Base-by-base conservation (phyloP, 2,888 invertebrate species). In the Hesperia comma region DNA sequence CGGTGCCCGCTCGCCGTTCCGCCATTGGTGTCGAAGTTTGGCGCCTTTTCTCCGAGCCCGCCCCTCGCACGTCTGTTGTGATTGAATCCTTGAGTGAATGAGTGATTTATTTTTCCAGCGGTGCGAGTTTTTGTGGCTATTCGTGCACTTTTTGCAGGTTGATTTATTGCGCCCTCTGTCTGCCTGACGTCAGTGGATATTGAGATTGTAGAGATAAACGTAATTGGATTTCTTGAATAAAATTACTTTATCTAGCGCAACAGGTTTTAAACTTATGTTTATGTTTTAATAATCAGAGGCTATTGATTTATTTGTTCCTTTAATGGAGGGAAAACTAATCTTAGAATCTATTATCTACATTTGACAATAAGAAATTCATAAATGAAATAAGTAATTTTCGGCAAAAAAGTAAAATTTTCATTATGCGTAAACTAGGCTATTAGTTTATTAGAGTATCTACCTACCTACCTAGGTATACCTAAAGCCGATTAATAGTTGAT, bases 41-140 rank as follows among this genome's bases (percentile, higher is more conserved):
- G 86, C 90, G 91, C 90, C 89, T 86, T 88, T 91, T 90, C 88
- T 86, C 80, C 74, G 90, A 85, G 77, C 85, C 90, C 92, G 91
- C 92, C 91, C 92, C 86, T 81, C 79, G 75, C 71, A 75, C 84
- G 82, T 88, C 92, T 90, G 91, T 86, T 88, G 87, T 88, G 89
- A 90, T 88, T 90, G 88, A 90, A 89, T 87, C 85, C 66, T 62
- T 68, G 84, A 79, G 78, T 79, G 80, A 73, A 74, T 83, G 86
- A 88, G 79, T 92, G 90, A 92, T 92, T 91, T 91, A 92, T 90
- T 84, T 82, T 37, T 26, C 55, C 66, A 66, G n/a, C 80, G 76
- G 71, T 76, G 80, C 74, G 76, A 75, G 81, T 82, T 75, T 85
- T 81, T 60, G 32, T 46, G 21, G n/a, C 61, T 82, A 77, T 78